Base-by-base conservation (phyloP, 2,113 vertebrate genomes). In the Platichthys stellatus region DNA sequence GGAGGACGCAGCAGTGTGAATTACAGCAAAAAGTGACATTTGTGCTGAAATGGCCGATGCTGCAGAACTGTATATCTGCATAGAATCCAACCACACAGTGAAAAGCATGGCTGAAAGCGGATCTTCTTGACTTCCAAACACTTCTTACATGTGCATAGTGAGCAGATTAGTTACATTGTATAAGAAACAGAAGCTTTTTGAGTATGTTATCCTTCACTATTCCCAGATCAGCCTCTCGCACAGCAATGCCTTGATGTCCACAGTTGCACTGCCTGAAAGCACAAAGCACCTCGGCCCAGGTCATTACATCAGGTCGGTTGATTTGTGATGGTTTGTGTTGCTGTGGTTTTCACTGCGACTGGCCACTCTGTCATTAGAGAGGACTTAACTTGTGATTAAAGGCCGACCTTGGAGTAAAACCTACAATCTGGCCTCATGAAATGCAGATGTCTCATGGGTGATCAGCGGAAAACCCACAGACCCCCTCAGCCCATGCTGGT, bases 331-430 rank as follows among this genome's bases (percentile, higher is more conserved):
- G 49, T 69, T 69, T 23, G 23, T 63, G 43, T 59, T 80, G 26
- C 47, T 82, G 72, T 56, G 61, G 72, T 85, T 86, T 80, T 81
- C 76, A 54, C 45, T 65, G 28, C 74, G 51, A 62, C 59, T 59
- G 68, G 26, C 72, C 58, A 14, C 57, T 77, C 61, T 80, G 69
- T 81, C 47, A 69, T 86, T 84, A 73, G 23, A 80, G 49, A 17
- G 43, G 63, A 69, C 70, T 63, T 79, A 58, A 53, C 69, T 63
- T 68, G 56, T 87, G 81, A 88, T 90, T 72, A 87, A 84, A 87
- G 75, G 60, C 35, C 21, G 35, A 58, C 68, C 71, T 38, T 61
- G 2, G 63, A 86, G 58, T 83, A 63, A 77, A 82, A 72, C 71
- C 66, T 74, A 40, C 63, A 83, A 47, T 74, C 63, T 60, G 65